Conservation (phyloP, 37 sponge, comb jelly and placozoan species). For the Tethya wilhelma region DNA sequence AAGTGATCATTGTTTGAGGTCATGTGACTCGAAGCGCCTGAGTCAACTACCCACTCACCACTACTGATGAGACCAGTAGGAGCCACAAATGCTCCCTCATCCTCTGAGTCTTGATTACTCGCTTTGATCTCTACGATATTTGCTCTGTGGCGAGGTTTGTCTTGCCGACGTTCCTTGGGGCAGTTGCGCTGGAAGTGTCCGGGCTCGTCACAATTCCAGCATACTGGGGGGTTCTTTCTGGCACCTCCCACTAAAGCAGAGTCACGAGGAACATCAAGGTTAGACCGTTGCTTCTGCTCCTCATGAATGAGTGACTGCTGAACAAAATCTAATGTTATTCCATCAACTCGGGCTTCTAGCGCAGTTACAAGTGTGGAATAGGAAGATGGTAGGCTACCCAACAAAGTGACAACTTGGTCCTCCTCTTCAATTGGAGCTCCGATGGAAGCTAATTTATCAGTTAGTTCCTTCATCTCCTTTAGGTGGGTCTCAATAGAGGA, state of each 20-base stretch:
- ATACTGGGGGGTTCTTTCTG: background rate
- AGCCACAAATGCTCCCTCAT: too few relatives aligned
- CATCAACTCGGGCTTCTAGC: constrained; percentile 51
- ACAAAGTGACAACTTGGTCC: constrained; percentile 53
- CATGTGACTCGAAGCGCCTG: too few relatives aligned
- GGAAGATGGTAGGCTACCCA: constrained; percentile 40
- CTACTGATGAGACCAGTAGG: too few relatives aligned
- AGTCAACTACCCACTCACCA: too few relatives aligned
- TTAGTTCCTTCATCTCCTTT: constrained; percentile 60
- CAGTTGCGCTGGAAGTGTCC: constrained; percentile 52
- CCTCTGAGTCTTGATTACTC: too few relatives aligned
- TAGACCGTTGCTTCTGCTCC: constrained; percentile 14
- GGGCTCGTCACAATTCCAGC: constrained; percentile 31
- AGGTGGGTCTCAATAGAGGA: constrained; percentile 41
- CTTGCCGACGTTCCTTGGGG: constrained; percentile 38
- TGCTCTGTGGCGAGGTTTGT: too few relatives aligned
- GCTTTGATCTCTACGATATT: too few relatives aligned
- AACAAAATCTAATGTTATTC: constrained; percentile 35
- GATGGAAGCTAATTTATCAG: constrained; percentile 52
- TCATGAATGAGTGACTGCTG: constrained; percentile 53
- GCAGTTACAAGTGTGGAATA: constrained; percentile 51
- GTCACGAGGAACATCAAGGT: background rate
- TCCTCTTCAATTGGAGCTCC: constrained; percentile 50
- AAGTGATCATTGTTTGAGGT: too few relatives aligned
- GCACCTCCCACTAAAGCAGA: constrained; percentile 21